Evolutionary conservation across 2,888 invertebrate genomes (phyloP).

Genomic region (Isoperla grammatica): DNA sequence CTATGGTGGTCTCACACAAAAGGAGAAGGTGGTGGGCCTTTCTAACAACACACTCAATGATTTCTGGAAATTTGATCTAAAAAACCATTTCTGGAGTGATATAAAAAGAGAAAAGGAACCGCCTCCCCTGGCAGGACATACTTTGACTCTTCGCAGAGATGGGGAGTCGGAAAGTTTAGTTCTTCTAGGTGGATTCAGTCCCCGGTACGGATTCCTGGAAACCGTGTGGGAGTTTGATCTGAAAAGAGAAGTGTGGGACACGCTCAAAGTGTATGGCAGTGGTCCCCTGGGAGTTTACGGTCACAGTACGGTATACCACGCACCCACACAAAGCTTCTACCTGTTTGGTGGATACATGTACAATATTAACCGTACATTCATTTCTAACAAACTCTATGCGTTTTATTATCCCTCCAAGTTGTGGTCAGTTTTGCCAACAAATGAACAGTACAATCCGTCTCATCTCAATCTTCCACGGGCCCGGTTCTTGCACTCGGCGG

Average conservation of each 20-base stretch:
- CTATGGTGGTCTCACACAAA: slow-evolving; percentile 71
- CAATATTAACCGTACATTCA: slow-evolving; percentile 59
- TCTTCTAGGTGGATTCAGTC: slow-evolving; percentile 67
- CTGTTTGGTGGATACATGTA: slow-evolving; percentile 85
- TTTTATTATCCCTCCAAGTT: slow-evolving; percentile 68
- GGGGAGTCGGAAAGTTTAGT: slow-evolving; percentile 65
- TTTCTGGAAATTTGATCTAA: slow-evolving; percentile 88
- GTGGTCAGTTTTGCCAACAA: slow-evolving; percentile 75
- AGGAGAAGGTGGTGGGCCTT: slow-evolving; percentile 34
- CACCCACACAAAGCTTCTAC: slow-evolving; percentile 74
- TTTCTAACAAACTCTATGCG: slow-evolving; percentile 72
- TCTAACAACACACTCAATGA: slow-evolving; percentile 69
- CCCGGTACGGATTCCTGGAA: slow-evolving; percentile 52
- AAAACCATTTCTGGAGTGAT: slow-evolving; percentile 75
- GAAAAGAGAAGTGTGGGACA: slow-evolving; percentile 55
- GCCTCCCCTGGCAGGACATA: slow-evolving; percentile 83
- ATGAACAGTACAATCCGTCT: slow-evolving; percentile 56
- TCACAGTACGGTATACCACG: slow-evolving; percentile 83
- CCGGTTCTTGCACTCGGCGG: slow-evolving; percentile 82
- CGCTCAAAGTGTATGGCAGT: slow-evolving; percentile 62
- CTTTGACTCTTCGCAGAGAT: slow-evolving; percentile 72
- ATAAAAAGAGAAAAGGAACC: slow-evolving; percentile 53
- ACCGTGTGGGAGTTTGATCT: slow-evolving; percentile 43
- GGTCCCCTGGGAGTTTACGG: slow-evolving; percentile 77
- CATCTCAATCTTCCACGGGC: slow-evolving; percentile 57